A percentile compares a stretch with the other conserved stretches of the same genome.
Conservation (phyloP, 1,140 invertebrate genomes). For the Plodia interpunctella region DNA sequence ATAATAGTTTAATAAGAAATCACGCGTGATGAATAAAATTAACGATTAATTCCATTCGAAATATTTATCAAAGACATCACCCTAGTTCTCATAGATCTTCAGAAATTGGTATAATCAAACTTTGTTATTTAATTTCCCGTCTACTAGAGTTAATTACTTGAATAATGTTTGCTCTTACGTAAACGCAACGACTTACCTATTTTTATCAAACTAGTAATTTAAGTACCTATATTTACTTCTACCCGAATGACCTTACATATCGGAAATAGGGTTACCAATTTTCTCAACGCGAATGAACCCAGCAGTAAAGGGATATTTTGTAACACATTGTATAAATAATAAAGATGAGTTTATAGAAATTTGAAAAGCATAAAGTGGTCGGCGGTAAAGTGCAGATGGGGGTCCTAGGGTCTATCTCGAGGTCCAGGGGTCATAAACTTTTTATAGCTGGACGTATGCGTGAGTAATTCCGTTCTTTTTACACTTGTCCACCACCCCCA, state of each 20-base stretch:
- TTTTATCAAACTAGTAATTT: too few species aligned
- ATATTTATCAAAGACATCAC: too few species aligned
- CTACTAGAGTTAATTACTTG: too few species aligned
- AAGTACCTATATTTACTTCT: too few species aligned
- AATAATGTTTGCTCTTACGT: too few species aligned
- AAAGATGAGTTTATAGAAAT: slow-evolving; percentile 62
- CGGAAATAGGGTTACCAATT: background rate
- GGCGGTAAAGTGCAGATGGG: slow-evolving; percentile 47
- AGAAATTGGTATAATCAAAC: too few species aligned
- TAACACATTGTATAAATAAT: slow-evolving; percentile 22
- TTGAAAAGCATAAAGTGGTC: slow-evolving; percentile 66
- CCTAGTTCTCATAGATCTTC: too few species aligned
- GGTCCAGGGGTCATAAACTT: slow-evolving; percentile 58
- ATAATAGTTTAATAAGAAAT: too few species aligned
- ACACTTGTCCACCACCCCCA: slow-evolving; percentile 30
- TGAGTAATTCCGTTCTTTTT: slow-evolving; percentile 34
- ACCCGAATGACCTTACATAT: background rate
- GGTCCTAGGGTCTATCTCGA: slow-evolving; percentile 52
- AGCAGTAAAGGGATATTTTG: slow-evolving; percentile 17
- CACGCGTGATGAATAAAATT: too few species aligned
- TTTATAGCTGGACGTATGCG: slow-evolving; percentile 51
- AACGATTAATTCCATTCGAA: too few species aligned
- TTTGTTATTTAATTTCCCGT: too few species aligned
- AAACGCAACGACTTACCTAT: too few species aligned
- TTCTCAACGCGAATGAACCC: background rate